Evolutionary conservation across 2,113 vertebrate genomes (phyloP).

Genomic region (Actenoides hombroni): DNA sequence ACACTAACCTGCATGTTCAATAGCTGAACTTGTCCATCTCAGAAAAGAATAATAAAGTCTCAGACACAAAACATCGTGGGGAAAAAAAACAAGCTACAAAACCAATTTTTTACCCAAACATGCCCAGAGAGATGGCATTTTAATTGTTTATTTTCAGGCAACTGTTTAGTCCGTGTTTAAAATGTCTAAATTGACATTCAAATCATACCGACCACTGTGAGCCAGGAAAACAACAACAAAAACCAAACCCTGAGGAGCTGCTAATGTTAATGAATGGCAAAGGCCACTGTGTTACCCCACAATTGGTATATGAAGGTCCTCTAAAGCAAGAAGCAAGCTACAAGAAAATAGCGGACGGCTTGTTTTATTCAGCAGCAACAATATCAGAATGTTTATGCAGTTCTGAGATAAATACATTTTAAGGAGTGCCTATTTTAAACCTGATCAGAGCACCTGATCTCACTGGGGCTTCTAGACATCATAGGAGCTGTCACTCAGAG

Average conservation of each 20-base stretch:
- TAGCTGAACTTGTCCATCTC: neutral
- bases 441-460: neutral
- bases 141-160: neutral
- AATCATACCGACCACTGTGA: neutral
- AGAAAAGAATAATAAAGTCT: neutral
- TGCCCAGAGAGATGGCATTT: neutral
- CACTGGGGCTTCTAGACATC: neutral
- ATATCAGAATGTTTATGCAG: neutral
- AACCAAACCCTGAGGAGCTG: neutral
- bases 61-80: neutral
- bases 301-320: neutral
- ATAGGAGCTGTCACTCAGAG: neutral
- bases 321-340: neutral
- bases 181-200: neutral
- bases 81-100: neutral
- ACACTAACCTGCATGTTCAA: neutral
- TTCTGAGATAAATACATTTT: neutral
- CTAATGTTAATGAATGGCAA: neutral
- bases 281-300: neutral
- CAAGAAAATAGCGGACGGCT: neutral
- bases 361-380: neutral
- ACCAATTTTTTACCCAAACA: neutral
- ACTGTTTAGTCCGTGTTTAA: neutral
- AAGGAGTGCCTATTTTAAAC: fast-evolving
- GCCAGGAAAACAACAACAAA: neutral